These are phyloP conservation scores for Canis aureus DNA, from an alignment of 2,113 vertebrate genomes.

Conservation along the genomic window DNA sequence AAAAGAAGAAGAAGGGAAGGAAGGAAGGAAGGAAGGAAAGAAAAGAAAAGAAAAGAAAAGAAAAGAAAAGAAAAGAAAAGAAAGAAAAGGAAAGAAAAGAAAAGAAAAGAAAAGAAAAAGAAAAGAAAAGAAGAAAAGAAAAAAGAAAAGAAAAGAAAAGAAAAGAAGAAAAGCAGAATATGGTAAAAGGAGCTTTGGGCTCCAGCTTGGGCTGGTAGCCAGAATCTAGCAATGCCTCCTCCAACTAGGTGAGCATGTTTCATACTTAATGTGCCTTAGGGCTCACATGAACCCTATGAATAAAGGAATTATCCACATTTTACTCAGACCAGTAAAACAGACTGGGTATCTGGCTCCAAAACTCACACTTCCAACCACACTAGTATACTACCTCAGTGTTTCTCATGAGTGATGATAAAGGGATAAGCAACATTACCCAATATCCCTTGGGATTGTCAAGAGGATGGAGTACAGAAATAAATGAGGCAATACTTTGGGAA, in stretches of 20 bases:
- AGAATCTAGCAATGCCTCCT: not conserved
- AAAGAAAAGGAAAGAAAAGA: accelerated
- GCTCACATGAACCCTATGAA: not conserved
- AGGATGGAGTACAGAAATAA: not conserved
- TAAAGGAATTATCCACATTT: not conserved
- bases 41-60: too few species aligned
- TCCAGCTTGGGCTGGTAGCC: not conserved
- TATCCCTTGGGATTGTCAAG: not conserved
- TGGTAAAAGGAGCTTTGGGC: not conserved
- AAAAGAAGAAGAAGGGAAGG: accelerated
- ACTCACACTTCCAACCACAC: not conserved
- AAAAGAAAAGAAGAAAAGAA: accelerated
- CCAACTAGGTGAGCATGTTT: not conserved
- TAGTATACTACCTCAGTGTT: not conserved
- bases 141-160: accelerated
- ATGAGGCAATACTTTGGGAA: not conserved
- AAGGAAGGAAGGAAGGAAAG: too few species aligned
- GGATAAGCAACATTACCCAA: not conserved
- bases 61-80: accelerated
- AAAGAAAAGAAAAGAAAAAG: accelerated
- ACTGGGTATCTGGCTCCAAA: not conserved
- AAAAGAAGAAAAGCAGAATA: not conserved
- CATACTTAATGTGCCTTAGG: not conserved
- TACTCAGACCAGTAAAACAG: not conserved
- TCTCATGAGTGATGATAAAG: not conserved